These are phyloP conservation scores for Hartigia nigra DNA, from an alignment of 2,888 invertebrate genomes.

Conservation along the genomic window DNA sequence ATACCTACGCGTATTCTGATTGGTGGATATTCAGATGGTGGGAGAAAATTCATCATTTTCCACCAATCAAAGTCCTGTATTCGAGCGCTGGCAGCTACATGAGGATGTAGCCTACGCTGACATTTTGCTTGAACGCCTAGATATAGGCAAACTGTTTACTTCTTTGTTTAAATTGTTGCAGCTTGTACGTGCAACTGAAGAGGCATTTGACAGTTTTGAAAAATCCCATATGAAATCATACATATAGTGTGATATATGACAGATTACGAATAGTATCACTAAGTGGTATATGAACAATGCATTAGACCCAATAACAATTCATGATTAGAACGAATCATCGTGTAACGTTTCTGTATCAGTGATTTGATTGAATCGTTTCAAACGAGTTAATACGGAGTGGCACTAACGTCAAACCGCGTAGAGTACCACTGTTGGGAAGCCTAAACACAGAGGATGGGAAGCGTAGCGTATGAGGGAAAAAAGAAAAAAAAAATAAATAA, in stretches of 20 bases:
- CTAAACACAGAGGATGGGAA: neutral
- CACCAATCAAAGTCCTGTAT: too few relatives aligned
- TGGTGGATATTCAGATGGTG: too few relatives aligned
- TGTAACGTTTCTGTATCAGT: neutral
- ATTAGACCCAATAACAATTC: neutral
- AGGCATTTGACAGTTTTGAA: neutral
- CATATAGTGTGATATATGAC: neutral
- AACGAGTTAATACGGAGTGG: neutral
- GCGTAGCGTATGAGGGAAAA: neutral
- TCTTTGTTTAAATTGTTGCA: neutral
- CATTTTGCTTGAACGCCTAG: neutral
- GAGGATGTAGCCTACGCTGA: too few relatives aligned
- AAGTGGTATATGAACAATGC: neutral
- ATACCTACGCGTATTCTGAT: too few relatives aligned
- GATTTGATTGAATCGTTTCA: neutral
- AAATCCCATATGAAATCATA: neutral
- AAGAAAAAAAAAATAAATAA: neutral
- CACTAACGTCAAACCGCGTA: neutral
- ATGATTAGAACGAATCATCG: neutral
- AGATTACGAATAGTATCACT: neutral
- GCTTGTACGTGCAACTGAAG: neutral
- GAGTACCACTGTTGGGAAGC: neutral
- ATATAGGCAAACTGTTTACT: neutral
- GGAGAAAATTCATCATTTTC: too few relatives aligned
- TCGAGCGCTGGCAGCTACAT: too few relatives aligned